A percentile compares a stretch with the other conserved stretches of the same genome.
Conservation (phyloP, 2,888 invertebrate genomes). For the Phoenoteleia sp. region DNA sequence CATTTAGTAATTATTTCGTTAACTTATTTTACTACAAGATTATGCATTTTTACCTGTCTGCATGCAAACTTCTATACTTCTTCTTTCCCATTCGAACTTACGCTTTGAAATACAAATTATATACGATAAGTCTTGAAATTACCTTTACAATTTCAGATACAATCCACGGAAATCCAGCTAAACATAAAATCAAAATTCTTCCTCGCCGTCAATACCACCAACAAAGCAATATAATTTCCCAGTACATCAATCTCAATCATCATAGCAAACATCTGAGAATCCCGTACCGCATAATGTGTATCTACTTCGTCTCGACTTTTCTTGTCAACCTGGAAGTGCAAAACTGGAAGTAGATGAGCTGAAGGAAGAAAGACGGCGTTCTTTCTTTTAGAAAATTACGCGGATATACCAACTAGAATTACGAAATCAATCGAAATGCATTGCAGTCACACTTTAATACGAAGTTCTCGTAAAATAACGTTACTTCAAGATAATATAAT, state of each 20-base stretch:
- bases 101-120: conserved; percentile 9
- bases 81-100: neutral
- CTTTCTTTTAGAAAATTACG: conserved; percentile 4
- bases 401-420: conserved; percentile 8
- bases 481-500: conserved; percentile 3
- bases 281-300: conserved; percentile 12
- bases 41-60: no score
- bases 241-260: conserved; percentile 25
- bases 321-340: conserved; percentile 39
- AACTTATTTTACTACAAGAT: no score
- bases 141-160: neutral
- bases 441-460: neutral
- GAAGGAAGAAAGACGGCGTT: neutral
- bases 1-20: no score
- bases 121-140: conserved; percentile 4
- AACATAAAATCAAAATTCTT: conserved; percentile 32
- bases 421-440: conserved; percentile 3
- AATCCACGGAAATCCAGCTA: conserved; percentile 1
- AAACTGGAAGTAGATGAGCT: conserved; percentile 26
- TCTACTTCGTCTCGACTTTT: conserved; percentile 7
- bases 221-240: conserved; percentile 34
- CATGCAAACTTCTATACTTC: no score
- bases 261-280: conserved; percentile 22
- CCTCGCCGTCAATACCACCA: conserved; percentile 5
- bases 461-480: conserved; percentile 19